Conservation (phyloP, 2,113 vertebrate genomes). For the Ondatra zibethicus region DNA sequence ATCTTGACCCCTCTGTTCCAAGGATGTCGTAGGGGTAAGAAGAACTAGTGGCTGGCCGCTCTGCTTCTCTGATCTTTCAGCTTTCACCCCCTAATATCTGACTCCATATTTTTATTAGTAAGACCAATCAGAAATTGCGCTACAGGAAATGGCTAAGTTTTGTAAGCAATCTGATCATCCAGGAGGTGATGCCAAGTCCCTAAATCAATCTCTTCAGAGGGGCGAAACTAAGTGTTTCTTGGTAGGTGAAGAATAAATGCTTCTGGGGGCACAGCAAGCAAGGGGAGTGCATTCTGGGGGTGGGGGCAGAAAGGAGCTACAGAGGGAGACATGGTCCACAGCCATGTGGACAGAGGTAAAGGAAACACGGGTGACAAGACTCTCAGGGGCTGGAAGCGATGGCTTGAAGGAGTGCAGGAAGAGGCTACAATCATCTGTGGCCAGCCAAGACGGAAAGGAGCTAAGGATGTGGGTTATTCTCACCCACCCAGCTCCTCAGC, state of each 20-base stretch:
- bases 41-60: no score
- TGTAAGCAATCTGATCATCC: background rate
- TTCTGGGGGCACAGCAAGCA: background rate
- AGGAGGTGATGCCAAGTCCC: background rate
- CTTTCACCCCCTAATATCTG: no score
- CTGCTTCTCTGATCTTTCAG: no score
- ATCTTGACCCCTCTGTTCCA: no score
- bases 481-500: accelerated
- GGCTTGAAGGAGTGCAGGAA: background rate
- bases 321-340: accelerated
- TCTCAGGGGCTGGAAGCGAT: accelerated
- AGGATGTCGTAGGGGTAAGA: no score
- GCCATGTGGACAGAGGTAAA: accelerated
- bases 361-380: background rate
- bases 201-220: background rate
- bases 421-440: accelerated
- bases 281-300: accelerated
- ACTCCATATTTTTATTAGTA: no score
- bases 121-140: no score
- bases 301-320: accelerated
- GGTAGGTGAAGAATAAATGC: accelerated
- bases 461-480: no score
- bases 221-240: background rate
- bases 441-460: background rate
- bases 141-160: background rate